These are phyloP conservation scores for Gryllus bimaculatus DNA, from an alignment of 1,140 invertebrate genomes.

Conservation along the genomic window DNA sequence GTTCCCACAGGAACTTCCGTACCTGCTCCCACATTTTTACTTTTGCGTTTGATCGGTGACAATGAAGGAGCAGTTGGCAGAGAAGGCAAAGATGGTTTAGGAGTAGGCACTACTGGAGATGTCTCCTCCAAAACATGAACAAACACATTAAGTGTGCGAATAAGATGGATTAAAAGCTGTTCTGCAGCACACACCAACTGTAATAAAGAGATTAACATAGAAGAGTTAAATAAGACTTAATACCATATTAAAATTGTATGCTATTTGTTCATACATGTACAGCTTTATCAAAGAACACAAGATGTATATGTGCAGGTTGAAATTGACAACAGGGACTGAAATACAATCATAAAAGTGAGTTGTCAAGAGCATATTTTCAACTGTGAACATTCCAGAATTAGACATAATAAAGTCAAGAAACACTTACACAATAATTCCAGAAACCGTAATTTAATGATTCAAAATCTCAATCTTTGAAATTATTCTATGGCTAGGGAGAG, in stretches of 20 bases:
- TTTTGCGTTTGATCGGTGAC: conserved; percentile 41
- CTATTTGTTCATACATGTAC: no score
- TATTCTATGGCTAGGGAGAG: no score
- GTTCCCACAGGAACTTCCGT: conserved; percentile 7
- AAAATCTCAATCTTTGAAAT: no score
- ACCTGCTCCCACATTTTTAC: conserved; percentile 21
- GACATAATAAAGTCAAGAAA: no score
- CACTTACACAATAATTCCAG: no score
- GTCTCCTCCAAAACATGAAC: conserved; percentile 67
- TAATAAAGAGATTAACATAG: not conserved
- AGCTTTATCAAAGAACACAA: no score
- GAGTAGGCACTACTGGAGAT: conserved; percentile 33
- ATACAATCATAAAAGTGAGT: not conserved
- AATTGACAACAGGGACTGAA: no score
- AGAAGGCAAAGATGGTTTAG: conserved; percentile 45
- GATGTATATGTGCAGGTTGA: no score
- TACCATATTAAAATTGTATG: no score
- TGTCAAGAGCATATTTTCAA: not conserved
- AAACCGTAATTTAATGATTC: no score
- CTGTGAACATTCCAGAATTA: no score
- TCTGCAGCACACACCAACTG: conserved; percentile 43
- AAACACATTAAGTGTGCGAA: conserved; percentile 62
- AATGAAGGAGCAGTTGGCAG: conserved; percentile 42
- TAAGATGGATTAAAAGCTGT: conserved; percentile 52
- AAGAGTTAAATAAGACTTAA: no score